Base-by-base conservation (phyloP, 2,113 vertebrate genomes). In the Mormyrus iriodes region DNA sequence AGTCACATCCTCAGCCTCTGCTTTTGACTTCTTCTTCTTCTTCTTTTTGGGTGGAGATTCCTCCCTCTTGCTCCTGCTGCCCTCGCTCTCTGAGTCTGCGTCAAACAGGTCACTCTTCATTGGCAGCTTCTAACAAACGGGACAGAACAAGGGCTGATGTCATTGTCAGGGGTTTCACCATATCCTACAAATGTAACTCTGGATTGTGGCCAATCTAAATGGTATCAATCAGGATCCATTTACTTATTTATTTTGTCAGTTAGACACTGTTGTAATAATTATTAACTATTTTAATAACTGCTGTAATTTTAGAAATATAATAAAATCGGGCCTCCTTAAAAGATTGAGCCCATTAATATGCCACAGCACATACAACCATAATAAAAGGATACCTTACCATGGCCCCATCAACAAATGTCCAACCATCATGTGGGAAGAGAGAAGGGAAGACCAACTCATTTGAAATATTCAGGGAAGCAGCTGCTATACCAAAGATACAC, bases 31-130 rank as follows among this genome's bases (percentile, higher is more conserved):
- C 86, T 94, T 93, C 73, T 96, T 97, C 91, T 94, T 98, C 94
- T 97, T 99, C 90, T 96, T 97, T 88, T 96, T 96, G 13, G 96
- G 90, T 13, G 95, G 93, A 1, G 93, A 92, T 55, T 94, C 96
- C 85, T 94, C 94, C 19, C 95, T 96, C 89, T 91, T 95, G 92
- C 95, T 96, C 88, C 91, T 95, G 92, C 97, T 97, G 58, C 93
- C 93, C 85, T 99, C 98, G 0, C 96, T 97, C 89, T 98, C 97
- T 1, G 97, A 97, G 89, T 98, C 97, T 24, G 97, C 96, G 91
- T 98, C 97, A 93, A 98, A 98, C 90, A 98, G 91, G 82, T 99
- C 98, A 24, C 95, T 97, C 91, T 95, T 97, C 92, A 96, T 93
- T 35, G 95, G 96, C 0, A 96, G 89, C 92, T 97, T 98, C 96